Evolutionary conservation across 2,797 vertebrate species (phyloP).

Genomic region (Lepidocolaptes lacrymiger): DNA sequence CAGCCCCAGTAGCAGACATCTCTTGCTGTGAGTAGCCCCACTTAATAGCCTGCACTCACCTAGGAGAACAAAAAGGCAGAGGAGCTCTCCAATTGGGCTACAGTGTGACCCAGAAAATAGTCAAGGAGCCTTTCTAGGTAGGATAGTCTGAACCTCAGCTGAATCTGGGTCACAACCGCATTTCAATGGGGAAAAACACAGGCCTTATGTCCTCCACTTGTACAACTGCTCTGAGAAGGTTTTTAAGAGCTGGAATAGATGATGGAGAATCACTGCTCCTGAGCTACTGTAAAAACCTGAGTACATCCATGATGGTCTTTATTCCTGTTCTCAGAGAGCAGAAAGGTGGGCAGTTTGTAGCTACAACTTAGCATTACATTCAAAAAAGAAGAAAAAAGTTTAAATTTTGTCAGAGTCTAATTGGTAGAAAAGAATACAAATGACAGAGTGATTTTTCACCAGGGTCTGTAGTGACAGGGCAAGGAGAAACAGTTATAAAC

Average conservation of each 20-base stretch:
- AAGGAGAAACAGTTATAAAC: neutral
- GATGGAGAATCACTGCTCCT: neutral
- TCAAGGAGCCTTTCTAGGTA: neutral
- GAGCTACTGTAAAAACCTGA: neutral
- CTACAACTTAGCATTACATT: neutral
- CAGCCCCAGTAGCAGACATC: neutral
- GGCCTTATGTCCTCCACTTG: accelerated
- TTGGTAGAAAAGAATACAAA: neutral
- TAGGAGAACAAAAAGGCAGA: neutral
- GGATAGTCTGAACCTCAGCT: neutral
- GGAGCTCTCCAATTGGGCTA: neutral
- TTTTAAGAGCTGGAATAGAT: neutral
- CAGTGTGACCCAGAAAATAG: neutral
- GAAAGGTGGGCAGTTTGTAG: neutral
- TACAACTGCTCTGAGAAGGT: neutral
- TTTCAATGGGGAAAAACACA: neutral
- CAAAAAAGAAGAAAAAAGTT: neutral
- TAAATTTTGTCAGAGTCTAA: neutral
- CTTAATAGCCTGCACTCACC: neutral
- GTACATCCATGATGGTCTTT: neutral
- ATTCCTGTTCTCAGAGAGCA: neutral
- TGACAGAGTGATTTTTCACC: neutral
- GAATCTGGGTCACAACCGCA: neutral
- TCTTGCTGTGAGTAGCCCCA: neutral
- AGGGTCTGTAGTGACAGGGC: neutral